Base-by-base conservation (phyloP, 2,113 vertebrate species). In the Litocranius walleri region DNA sequence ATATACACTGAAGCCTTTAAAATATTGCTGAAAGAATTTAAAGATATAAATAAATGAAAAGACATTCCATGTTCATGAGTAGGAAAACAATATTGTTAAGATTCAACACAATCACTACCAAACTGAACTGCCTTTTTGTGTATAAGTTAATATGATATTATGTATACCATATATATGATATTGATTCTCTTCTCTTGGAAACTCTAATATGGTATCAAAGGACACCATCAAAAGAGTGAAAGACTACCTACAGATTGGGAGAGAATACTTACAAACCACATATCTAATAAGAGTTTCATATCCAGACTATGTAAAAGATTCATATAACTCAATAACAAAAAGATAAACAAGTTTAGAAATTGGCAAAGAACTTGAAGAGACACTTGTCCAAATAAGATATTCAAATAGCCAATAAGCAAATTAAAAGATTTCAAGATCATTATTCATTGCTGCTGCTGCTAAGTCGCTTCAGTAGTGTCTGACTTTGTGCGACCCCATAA, bases 401-500 rank as follows among this genome's bases (percentile, higher is more conserved):
- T 56, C 33, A 89, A 83, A 62, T 61, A 16, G 1, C 6, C 21
- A 57, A 48, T 54, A 40, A 88, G 6, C 19, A 83, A 83, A 78
- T 77, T 27, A 52, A 94, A 91, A 87, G 17, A 64, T 40, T 12
- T 85, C 57, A 81, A 23, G 5, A n/a, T 71, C 1, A 43, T 52
- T 59, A 25, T 10, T 29, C 54, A n/a, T 19, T 54, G 64, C 16
- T 67, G 7, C 33, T n/a, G 62, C 33, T 67, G 33, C 33, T n/a
- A 67, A n/a, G 16, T n/a, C 16, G 1, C 33, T 67, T 67, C 7
- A n/a, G 64, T 67, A 0, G 0, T 67, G 16, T 67, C 8, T 1
- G 1, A 67, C 62, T 64, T 15, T 17, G 62, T 4, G 15, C 1
- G 0, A 33, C 14, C 15, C 14, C 7, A 16, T 8, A 33, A 15